phyloP scores from a whole-genome alignment of 2,888 invertebrate species.

The Theretra japonica region DNA sequence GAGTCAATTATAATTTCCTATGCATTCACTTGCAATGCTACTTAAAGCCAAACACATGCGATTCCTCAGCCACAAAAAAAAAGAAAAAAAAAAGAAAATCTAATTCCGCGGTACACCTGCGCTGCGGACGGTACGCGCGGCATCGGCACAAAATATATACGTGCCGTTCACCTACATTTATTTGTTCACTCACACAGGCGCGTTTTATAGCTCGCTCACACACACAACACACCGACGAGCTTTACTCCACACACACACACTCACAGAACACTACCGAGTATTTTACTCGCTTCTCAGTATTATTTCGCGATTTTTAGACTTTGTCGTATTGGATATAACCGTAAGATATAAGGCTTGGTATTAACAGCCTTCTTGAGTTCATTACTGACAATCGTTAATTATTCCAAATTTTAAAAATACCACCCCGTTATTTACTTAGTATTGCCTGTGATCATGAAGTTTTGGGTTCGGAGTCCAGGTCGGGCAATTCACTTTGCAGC shows the following conservation, averaged over 20 bases:
- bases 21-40: neutral
- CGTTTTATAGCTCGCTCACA: constrained; percentile 69
- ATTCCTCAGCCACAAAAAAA: constrained; percentile 19
- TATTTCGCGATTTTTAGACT: constrained; percentile 53
- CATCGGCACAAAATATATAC: constrained; percentile 69
- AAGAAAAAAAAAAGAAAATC: constrained; percentile 37
- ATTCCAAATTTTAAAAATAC: too few species aligned
- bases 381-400: neutral
- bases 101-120: constrained; percentile 21
- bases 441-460: too few species aligned
- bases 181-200: constrained; percentile 76
- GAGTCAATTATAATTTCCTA: too few species aligned
- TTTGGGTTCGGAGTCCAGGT: too few species aligned
- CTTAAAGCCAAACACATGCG: neutral
- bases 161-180: constrained; percentile 81
- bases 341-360: too few species aligned
- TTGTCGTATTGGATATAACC: neutral
- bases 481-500: too few species aligned
- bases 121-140: constrained; percentile 53
- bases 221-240: constrained; percentile 52
- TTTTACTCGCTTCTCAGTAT: constrained; percentile 58
- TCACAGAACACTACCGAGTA: constrained; percentile 36
- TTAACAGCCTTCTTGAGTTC: too few species aligned
- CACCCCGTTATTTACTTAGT: too few species aligned
- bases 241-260: constrained; percentile 52